Evolutionary conservation across 2,113 vertebrate genomes (phyloP), one percentile per base, ranked within the genome.

Genomic region (Aspiorhynchus laticeps): DNA sequence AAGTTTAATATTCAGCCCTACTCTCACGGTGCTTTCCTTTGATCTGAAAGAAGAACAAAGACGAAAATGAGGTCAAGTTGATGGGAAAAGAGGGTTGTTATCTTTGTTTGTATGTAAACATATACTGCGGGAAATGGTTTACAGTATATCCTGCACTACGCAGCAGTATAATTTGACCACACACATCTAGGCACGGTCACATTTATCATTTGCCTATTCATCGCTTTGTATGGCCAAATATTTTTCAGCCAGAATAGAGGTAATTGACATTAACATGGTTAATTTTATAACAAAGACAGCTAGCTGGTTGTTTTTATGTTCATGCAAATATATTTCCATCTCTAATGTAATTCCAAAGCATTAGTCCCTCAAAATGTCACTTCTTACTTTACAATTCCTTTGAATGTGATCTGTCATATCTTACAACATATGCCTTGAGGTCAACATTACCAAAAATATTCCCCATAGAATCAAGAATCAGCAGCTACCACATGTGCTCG

Each of bases 41-140:
- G 63, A 83, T 83, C 28, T 83, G 38, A 67, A 46, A 1, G 10
- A 67, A 67, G 63, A 69, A 83, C 43, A 83, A 83, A 69, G 61
- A 67, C 14, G 21, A 67, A 69, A 69, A 83, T 83, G 10, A 71
- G 81, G 63, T 71, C 81, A 71, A 83, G 80, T 71, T 71, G 41
- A 69, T 71, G 21, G 10, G 19, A 69, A 33, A 83, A 31, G 28
- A 71, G 81, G 6, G 26, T 9, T 9, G 10, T 51, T 24, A 71
- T 71, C 63, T 31, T 36, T 71, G 24, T 83, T 83, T 71, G 26
- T 71, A 33, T 71, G 81, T 83, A 83, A 71, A 83, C 80, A 83
- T 36, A 59, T 63, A 83, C 8, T 69, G 15, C 7, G 8, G 43
- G 80, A 71, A 83, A 51, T 71, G 7, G 17, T 67, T 48, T n/a